These are phyloP conservation scores for Tachystola acroxantha DNA, from an alignment of 2,888 invertebrate genomes.

Conservation along the genomic window DNA sequence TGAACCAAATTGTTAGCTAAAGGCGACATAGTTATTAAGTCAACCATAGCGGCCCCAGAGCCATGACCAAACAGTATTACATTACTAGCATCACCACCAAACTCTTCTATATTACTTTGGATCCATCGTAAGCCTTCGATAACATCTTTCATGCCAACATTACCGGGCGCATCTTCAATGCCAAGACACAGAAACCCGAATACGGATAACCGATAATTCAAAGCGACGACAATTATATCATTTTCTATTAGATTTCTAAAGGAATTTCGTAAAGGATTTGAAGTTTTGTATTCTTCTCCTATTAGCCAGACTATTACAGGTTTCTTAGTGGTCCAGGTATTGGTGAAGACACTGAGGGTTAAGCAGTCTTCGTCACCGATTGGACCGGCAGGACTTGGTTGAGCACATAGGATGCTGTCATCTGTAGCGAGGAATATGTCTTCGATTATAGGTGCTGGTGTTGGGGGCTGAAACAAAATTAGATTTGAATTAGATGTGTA, in stretches of 20 bases:
- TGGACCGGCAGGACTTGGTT: slow-evolving; percentile 47
- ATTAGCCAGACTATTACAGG: slow-evolving; percentile 63
- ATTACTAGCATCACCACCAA: slow-evolving; percentile 87
- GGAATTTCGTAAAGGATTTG: slow-evolving; percentile 30
- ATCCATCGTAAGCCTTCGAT: slow-evolving; percentile 87
- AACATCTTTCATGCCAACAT: slow-evolving; percentile 92
- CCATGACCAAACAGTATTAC: slow-evolving; percentile 90
- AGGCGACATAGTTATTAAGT: slow-evolving; percentile 54
- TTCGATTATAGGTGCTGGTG: slow-evolving; percentile 27
- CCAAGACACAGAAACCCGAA: slow-evolving; percentile 84
- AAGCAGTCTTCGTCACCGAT: slow-evolving; percentile 61
- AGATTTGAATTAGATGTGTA: no score
- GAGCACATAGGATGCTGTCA: slow-evolving; percentile 34
- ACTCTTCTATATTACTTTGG: slow-evolving; percentile 82
- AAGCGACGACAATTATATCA: slow-evolving; percentile 79
- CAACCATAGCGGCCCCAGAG: slow-evolving; percentile 82
- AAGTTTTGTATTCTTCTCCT: slow-evolving; percentile 49
- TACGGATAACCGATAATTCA: slow-evolving; percentile 85
- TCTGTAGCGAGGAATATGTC: slow-evolving; percentile 30
- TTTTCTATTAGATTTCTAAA: slow-evolving; percentile 81
- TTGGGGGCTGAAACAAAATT: slow-evolving; percentile 31
- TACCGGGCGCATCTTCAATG: slow-evolving; percentile 83
- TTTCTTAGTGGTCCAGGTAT: slow-evolving; percentile 35
- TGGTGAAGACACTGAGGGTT: slow-evolving; percentile 50
- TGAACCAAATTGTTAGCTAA: slow-evolving; percentile 40